Percentiles rank a stretch among this genome's conserved stretches.
Conservation (phyloP, 2,797 vertebrate genomes). For the Lycodopsis pacificus region DNA sequence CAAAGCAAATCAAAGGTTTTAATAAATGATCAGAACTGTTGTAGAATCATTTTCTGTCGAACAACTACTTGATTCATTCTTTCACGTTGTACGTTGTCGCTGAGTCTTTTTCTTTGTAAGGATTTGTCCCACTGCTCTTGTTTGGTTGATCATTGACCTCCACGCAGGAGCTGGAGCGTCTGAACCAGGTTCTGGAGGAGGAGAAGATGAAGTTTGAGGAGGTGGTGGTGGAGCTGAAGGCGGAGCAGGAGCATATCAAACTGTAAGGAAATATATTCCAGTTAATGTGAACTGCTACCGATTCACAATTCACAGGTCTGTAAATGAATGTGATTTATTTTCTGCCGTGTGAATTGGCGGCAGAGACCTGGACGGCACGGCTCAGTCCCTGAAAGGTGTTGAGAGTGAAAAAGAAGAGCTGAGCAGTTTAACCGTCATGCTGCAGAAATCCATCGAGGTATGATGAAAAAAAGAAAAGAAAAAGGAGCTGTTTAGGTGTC, state of each 20-base stretch:
- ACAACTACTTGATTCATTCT: not conserved
- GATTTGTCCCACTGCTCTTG: not conserved
- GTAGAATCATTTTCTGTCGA: not conserved
- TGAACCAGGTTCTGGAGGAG: conserved; percentile 94
- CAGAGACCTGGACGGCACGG: conserved; percentile 94
- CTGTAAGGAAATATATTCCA: conserved; percentile 70
- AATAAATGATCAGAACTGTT: not conserved
- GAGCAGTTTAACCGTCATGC: conserved; percentile 85
- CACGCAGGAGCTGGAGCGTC: conserved; percentile 89
- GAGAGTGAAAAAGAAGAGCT: conserved; percentile 93
- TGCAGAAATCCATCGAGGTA: conserved; percentile 94
- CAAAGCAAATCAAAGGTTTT: not conserved
- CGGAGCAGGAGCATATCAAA: conserved; percentile 95
- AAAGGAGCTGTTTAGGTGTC: too few relatives aligned
- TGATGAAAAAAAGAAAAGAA: not conserved
- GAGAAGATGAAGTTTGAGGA: conserved; percentile 97
- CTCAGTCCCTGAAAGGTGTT: conserved; percentile 91
- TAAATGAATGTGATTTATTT: rapidly evolving
- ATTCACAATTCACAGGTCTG: rapidly evolving
- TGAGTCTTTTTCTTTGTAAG: not conserved
- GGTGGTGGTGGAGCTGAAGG: conserved; percentile 91
- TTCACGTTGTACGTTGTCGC: not conserved
- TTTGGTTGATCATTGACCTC: not conserved
- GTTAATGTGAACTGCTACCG: not conserved
- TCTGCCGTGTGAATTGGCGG: conserved; percentile 10